Percentiles rank a stretch among this genome's conserved stretches.
These are phyloP conservation scores for Atopsyche davidsoni DNA, from an alignment of 1,140 invertebrate species.

Conservation along the genomic window DNA sequence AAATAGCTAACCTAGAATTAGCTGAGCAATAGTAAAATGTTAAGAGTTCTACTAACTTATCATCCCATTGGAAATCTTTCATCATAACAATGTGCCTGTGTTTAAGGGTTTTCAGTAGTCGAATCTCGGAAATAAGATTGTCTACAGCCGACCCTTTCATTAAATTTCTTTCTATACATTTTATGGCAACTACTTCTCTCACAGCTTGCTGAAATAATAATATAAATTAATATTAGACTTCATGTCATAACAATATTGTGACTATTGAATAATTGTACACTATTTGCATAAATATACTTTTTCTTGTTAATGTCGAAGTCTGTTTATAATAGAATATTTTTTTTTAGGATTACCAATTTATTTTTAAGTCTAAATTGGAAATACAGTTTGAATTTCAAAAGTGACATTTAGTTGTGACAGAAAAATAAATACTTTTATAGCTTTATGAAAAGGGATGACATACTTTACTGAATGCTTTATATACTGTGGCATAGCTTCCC, in stretches of 20 bases:
- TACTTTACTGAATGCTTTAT: slow-evolving; percentile 78
- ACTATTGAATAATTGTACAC: no score
- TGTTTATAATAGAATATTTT: no score
- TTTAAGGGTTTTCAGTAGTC: slow-evolving; percentile 72
- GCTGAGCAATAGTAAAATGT: not conserved
- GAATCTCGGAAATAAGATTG: slow-evolving; percentile 81
- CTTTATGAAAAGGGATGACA: no score
- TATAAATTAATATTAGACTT: not conserved
- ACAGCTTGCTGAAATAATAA: slow-evolving; percentile 49
- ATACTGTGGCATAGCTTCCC: slow-evolving; percentile 86
- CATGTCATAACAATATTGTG: no score
- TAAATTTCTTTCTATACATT: slow-evolving; percentile 71
- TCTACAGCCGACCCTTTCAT: slow-evolving; percentile 71
- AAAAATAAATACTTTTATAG: no score
- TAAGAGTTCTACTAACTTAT: slow-evolving; percentile 45
- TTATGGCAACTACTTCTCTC: slow-evolving; percentile 70
- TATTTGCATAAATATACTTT: no score
- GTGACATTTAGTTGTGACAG: no score
- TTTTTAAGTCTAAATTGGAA: no score
- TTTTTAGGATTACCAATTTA: no score
- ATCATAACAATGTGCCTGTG: slow-evolving; percentile 82
- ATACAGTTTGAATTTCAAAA: no score
- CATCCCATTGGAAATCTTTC: slow-evolving; percentile 76
- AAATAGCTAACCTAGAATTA: no score
- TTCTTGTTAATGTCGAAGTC: no score